These are phyloP conservation scores for Aphelenchoides avenae DNA, from an alignment of 1,140 invertebrate genomes.

Conservation along the genomic window DNA sequence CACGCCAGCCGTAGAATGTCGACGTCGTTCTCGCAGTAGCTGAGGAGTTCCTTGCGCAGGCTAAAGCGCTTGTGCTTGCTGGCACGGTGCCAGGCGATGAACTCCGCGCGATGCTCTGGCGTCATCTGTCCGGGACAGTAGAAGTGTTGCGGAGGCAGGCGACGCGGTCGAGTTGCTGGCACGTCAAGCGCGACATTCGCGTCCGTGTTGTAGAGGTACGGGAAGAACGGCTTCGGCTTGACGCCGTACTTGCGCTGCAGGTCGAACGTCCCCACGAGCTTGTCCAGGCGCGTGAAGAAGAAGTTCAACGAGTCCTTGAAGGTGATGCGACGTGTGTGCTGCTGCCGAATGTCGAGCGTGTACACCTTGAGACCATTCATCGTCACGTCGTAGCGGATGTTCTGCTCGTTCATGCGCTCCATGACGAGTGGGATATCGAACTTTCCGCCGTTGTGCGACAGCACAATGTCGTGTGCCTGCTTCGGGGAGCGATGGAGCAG, in stretches of 20 bases:
- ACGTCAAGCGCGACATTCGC: background rate
- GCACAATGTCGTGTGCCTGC: background rate
- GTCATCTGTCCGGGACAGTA: background rate
- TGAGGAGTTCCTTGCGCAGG: background rate
- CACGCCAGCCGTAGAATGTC: constrained; percentile 4
- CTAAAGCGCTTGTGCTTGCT: background rate
- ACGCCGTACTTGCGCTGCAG: too few relatives aligned
- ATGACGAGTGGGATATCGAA: constrained; percentile 12
- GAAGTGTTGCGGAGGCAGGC: background rate
- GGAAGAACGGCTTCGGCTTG: constrained; percentile 13
- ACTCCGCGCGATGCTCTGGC: background rate
- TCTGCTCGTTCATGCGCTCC: background rate
- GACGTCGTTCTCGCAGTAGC: constrained; percentile 4
- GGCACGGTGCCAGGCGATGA: background rate
- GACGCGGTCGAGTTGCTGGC: too few relatives aligned
- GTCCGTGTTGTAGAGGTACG: constrained; percentile 5
- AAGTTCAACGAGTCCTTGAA: constrained; percentile 15
- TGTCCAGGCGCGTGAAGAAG: constrained; percentile 13
- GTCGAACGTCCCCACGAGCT: constrained; percentile 2
- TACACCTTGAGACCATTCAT: constrained; percentile 15
- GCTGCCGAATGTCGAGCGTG: background rate
- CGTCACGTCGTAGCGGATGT: background rate
- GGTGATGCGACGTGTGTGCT: background rate
- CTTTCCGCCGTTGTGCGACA: constrained; percentile 2
- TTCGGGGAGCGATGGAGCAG: background rate